These are phyloP conservation scores for Telmatochromis sp. DNA, from an alignment of 2,113 vertebrate genomes.

Conservation along the genomic window DNA sequence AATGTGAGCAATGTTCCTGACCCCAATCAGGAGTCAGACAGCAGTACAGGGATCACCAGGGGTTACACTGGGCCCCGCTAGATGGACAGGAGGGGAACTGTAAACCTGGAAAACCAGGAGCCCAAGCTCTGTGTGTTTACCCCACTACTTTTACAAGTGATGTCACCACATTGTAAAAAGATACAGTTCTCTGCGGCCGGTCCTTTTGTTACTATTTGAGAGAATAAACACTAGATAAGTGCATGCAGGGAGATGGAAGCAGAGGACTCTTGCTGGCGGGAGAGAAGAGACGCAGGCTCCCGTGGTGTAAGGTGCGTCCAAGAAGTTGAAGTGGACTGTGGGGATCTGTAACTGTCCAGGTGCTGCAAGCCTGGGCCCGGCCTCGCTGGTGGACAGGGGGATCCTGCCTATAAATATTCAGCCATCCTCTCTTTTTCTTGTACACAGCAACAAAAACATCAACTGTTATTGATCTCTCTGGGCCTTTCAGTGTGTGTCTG, in stretches of 20 bases:
- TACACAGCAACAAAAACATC: slow-evolving; percentile 41
- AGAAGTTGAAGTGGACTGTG: slow-evolving; percentile 43
- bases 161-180: slow-evolving; percentile 68
- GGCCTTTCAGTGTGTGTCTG: not conserved
- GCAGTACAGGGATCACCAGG: slow-evolving; percentile 13
- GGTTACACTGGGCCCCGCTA: slow-evolving; percentile 16
- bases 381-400: slow-evolving; percentile 23
- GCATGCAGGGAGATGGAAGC: slow-evolving; percentile 10
- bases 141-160: slow-evolving; percentile 58
- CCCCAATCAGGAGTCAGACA: slow-evolving; percentile 42
- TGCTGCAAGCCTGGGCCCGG: slow-evolving; percentile 35
- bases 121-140: slow-evolving; percentile 46
- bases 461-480: slow-evolving; percentile 19
- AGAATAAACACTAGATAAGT: slow-evolving; percentile 55
- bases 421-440: slow-evolving; percentile 12
- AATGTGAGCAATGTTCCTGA: slow-evolving; percentile 48
- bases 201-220: slow-evolving; percentile 61
- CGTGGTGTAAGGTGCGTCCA: slow-evolving; percentile 28
- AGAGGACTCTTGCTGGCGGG: not conserved
- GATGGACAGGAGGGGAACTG: slow-evolving; percentile 45
- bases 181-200: slow-evolving; percentile 51
- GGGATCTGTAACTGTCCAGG: slow-evolving; percentile 68
- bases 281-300: not conserved
- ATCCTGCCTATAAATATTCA: slow-evolving; percentile 48
- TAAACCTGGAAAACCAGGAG: slow-evolving; percentile 59